Percentiles rank a stretch among this genome's conserved stretches.
Conservation (phyloP, 2,797 vertebrate species). For the Nasua narica region DNA sequence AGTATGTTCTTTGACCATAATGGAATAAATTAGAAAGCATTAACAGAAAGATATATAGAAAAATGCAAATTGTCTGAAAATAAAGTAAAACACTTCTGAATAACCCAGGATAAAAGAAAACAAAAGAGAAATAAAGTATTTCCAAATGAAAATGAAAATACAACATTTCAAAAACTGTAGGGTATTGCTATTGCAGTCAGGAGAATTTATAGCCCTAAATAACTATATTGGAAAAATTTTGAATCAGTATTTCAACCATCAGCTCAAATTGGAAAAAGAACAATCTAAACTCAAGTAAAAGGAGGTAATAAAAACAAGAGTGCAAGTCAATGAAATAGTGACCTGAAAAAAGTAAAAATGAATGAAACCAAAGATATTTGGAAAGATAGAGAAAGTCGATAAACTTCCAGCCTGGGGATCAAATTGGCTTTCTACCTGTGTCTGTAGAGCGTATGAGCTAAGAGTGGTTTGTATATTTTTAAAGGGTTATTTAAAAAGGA, state of each 20-base stretch:
- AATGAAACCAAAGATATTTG: not conserved
- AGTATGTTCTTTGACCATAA: not conserved
- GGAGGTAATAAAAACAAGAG: not conserved
- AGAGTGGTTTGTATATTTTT: not conserved
- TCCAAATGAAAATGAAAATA: not conserved
- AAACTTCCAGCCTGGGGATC: not conserved
- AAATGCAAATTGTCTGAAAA: not conserved
- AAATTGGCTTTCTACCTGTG: not conserved
- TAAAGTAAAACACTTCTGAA: not conserved
- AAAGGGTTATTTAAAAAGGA: not conserved
- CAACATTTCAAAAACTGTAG: not conserved
- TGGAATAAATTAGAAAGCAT: not conserved
- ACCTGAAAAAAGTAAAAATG: not conserved
- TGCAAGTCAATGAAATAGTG: not conserved
- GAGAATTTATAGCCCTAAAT: not conserved
- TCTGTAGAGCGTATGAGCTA: not conserved
- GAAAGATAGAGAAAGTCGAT: not conserved
- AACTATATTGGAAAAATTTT: not conserved
- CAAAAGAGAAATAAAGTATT: not conserved
- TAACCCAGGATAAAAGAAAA: not conserved
- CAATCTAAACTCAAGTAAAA: not conserved
- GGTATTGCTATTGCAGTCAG: not conserved
- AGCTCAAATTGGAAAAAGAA: not conserved
- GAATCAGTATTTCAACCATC: not conserved
- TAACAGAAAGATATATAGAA: not conserved